Evolutionary conservation across 2,797 vertebrate genomes (phyloP), one percentile per base, ranked within the genome.

Genomic region (Sandelia bainsii): DNA sequence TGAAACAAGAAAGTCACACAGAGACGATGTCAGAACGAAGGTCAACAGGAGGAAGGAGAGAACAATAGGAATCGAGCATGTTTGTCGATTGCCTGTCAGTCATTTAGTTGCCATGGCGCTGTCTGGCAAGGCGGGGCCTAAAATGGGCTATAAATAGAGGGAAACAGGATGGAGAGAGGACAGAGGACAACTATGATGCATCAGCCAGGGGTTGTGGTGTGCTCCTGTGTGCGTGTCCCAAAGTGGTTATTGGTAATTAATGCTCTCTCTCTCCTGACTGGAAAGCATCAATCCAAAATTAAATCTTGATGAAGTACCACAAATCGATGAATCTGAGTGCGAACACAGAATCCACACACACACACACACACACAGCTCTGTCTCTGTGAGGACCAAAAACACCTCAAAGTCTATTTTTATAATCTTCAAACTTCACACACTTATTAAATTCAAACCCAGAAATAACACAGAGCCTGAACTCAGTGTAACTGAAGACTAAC

Each of bases 101-200:
- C 89, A 89, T 78, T 72, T 42, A 45, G 90, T 87, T 82, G 69
- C 83, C 62, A 79, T 72, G 77, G 78, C 40, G 13, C 45, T 42
- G 75, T 74, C 77, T 75, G 71, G 59, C n/a, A 32, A 73, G 89
- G 84, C 14, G 67, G 72, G 48, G 80, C 62, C 69, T 62, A 63
- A 75, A 81, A 71, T 8, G 19, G 77, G 83, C 88, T 93, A 92
- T 90, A 91, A 90, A 92, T 93, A 92, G 83, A 87, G 37, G 51
- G 29, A n/a, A 68, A 71, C 69, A 72, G 65, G 76, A 82, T 74
- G 62, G 70, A 66, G 76, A 67, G 62, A 80, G 79, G 78, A 89
- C 73, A 84, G 79, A 79, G 86, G 77, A 89, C 85, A 87, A 88
- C 84, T 81, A 85, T 65, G 73, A 83, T 64, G 56, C 72, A 77